Evolutionary conservation across 1,140 invertebrate species (phyloP).

Genomic region (Lasioglossum baleicum): DNA sequence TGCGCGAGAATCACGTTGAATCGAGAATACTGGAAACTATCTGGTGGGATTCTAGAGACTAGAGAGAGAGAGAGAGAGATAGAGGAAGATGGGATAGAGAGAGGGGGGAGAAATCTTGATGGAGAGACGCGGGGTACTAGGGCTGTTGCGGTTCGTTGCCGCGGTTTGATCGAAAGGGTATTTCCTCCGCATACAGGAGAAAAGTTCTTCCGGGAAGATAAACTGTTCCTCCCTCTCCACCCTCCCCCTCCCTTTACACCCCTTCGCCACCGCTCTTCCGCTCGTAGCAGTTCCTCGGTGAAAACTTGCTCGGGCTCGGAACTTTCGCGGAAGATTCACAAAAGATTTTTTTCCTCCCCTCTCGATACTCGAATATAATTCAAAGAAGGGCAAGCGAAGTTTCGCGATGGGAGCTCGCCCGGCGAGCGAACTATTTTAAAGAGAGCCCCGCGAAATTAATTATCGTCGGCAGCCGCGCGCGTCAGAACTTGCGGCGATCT

Average conservation of each 20-base stretch:
- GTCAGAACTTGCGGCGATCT: no score
- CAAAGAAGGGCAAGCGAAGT: slow-evolving; percentile 18
- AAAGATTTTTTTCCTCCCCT: slow-evolving; percentile 54
- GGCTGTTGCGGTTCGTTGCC: slow-evolving; percentile 52
- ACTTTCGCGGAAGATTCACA: slow-evolving; percentile 60
- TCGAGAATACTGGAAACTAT: no score
- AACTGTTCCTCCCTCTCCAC: slow-evolving; percentile 41
- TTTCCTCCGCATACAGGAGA: slow-evolving; percentile 53
- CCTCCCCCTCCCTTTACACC: background rate
- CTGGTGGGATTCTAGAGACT: no score
- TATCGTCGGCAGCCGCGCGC: background rate
- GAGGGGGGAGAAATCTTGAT: slow-evolving; percentile 28
- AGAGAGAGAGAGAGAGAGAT: background rate
- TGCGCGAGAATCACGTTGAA: no score
- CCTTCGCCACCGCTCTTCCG: background rate
- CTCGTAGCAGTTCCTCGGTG: no score
- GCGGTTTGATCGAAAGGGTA: slow-evolving; percentile 63
- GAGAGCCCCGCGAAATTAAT: slow-evolving; percentile 23
- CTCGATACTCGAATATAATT: slow-evolving; percentile 42
- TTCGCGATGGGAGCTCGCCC: slow-evolving; percentile 11
- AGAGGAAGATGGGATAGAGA: background rate
- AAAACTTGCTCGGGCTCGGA: slow-evolving; percentile 32
- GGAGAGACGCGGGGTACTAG: slow-evolving; percentile 24
- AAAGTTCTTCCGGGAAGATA: slow-evolving; percentile 62
- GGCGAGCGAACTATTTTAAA: background rate